A percentile compares a stretch with the other conserved stretches of the same genome.
Evolutionary conservation across 2,797 vertebrate species (phyloP).

Genomic region (Anguilla marmorata): DNA sequence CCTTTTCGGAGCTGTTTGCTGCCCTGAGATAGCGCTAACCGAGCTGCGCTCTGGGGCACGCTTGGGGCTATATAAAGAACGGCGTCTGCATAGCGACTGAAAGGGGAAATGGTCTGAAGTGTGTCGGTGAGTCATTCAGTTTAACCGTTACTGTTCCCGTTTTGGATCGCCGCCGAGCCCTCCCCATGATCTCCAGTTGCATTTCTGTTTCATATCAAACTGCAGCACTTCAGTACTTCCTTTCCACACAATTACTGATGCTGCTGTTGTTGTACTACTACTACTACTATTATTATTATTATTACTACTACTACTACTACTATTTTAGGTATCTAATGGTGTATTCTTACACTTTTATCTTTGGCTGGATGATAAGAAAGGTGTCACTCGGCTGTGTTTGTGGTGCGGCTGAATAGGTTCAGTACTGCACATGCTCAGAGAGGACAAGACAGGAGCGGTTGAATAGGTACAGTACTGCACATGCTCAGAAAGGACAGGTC

Average conservation of each 20-base stretch:
- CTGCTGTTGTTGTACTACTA: not conserved
- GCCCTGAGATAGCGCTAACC: not conserved
- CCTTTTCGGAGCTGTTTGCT: not conserved
- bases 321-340: not conserved
- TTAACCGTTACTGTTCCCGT: not conserved
- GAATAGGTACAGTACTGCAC: not conserved
- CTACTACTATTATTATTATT: not conserved
- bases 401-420: not conserved
- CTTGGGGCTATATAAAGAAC: constrained; percentile 3
- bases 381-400: not conserved
- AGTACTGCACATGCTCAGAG: not conserved
- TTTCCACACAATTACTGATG: not conserved
- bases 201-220: not conserved
- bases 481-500: not conserved
- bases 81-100: not conserved
- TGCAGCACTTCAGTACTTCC: not conserved
- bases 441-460: not conserved
- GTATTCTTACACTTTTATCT: not conserved
- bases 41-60: not conserved
- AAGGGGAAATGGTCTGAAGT: constrained; percentile 10
- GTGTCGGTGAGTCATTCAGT: not conserved
- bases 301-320: too few relatives aligned
- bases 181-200: not conserved
- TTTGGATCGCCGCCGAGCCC: not conserved
- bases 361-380: not conserved